phyloP scores from a whole-genome alignment of 2,888 invertebrate species.

The Epinotia nisella region DNA sequence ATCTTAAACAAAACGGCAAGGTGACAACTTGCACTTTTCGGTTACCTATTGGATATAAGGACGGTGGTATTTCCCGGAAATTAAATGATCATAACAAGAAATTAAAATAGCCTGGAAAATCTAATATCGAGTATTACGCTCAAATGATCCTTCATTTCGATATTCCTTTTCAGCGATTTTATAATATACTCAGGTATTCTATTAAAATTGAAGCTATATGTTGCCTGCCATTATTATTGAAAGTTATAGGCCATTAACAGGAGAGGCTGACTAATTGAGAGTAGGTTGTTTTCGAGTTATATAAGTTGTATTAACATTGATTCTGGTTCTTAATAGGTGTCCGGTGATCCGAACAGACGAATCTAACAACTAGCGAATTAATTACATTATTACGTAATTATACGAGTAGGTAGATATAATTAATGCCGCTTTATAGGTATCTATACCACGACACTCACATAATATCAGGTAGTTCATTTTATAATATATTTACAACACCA shows the following conservation, averaged over 20 bases:
- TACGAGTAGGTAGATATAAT: background rate
- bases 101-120: too few species aligned
- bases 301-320: background rate
- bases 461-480: constrained; percentile 20
- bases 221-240: too few species aligned
- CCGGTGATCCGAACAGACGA: background rate
- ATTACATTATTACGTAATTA: background rate
- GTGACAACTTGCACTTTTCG: too few species aligned
- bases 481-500: constrained; percentile 20
- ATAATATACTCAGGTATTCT: too few species aligned
- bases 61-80: too few species aligned
- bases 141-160: background rate
- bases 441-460: constrained; percentile 28
- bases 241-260: background rate
- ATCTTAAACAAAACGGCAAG: too few species aligned
- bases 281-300: background rate
- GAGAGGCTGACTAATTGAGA: background rate
- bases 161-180: background rate
- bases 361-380: background rate
- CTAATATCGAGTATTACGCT: too few species aligned
- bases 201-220: background rate
- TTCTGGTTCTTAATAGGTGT: too few species aligned
- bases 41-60: too few species aligned
- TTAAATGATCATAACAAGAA: too few species aligned
- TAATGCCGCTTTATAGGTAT: background rate